Evolutionary conservation across 2,888 invertebrate species (phyloP).

Genomic region (Parnassius apollo): DNA sequence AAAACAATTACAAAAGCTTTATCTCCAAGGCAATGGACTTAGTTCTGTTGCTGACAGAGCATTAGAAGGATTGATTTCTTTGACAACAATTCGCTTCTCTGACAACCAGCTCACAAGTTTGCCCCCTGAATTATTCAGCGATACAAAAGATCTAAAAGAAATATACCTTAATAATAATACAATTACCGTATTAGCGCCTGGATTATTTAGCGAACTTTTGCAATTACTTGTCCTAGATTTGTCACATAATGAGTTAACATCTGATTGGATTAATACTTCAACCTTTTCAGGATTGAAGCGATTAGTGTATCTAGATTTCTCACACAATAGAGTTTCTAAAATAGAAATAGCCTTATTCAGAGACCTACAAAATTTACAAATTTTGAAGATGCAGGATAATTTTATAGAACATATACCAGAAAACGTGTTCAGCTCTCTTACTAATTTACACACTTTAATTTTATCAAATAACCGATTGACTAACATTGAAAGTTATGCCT

Average conservation of each 20-base stretch:
- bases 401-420: constrained; percentile 88
- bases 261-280: constrained; percentile 90
- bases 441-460: constrained; percentile 89
- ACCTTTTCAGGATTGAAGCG: constrained; percentile 89
- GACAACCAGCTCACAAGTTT: constrained; percentile 90
- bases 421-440: constrained; percentile 88
- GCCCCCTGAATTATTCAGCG: constrained; percentile 90
- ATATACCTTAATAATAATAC: constrained; percentile 91
- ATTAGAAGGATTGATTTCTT: constrained; percentile 86
- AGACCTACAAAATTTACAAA: constrained; percentile 89
- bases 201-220: constrained; percentile 87
- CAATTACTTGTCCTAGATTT: constrained; percentile 89
- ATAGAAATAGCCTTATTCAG: constrained; percentile 88
- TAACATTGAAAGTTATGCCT: constrained; percentile 87
- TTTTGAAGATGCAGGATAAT: constrained; percentile 90
- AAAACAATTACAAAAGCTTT: constrained; percentile 85
- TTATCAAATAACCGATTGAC: constrained; percentile 90
- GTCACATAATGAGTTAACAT: constrained; percentile 89
- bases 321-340: constrained; percentile 87
- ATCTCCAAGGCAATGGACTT: constrained; percentile 89
- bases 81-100: constrained; percentile 88
- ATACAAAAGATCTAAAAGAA: constrained; percentile 88
- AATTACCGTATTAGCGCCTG: constrained; percentile 89
- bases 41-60: constrained; percentile 89
- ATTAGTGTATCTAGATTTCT: constrained; percentile 88